Evolutionary conservation across 2,113 vertebrate species (phyloP).

Genomic region (Atherinomorus stipes): DNA sequence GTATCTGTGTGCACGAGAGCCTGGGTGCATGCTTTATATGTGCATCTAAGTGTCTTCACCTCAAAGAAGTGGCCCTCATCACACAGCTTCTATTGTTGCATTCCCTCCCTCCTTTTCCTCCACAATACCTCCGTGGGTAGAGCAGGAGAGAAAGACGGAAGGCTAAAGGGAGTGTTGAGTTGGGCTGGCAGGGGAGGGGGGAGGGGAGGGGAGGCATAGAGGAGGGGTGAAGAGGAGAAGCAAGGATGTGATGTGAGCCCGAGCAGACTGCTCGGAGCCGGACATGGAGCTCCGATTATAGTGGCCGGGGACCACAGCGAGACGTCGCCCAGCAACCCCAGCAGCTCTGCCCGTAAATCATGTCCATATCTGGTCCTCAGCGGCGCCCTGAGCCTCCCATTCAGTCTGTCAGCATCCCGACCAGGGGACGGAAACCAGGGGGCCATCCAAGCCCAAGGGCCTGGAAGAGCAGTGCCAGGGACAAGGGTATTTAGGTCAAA

Average conservation of each 20-base stretch:
- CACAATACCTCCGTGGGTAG: constrained; percentile 24
- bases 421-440: constrained; percentile 37
- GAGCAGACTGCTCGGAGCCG: constrained; percentile 80
- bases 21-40: constrained; percentile 17
- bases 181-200: constrained; percentile 23
- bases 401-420: constrained; percentile 60
- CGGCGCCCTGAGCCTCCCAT: constrained; percentile 65
- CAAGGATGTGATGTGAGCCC: constrained; percentile 61
- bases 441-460: constrained; percentile 7
- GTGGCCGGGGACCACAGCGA: constrained; percentile 75
- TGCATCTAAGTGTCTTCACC: constrained; percentile 39
- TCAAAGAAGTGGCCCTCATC: constrained; percentile 57
- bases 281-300: constrained; percentile 77
- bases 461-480: constrained; percentile 15
- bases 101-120: constrained; percentile 30
- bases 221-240: constrained; percentile 39
- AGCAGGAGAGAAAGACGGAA: constrained; percentile 20
- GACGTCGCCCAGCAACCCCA: constrained; percentile 76
- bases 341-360: constrained; percentile 77
- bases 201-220: constrained; percentile 4
- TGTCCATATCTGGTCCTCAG: constrained; percentile 62
- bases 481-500: constrained; percentile 24
- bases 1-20: constrained; percentile 26
- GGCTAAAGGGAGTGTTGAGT: constrained; percentile 30
- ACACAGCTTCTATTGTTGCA: constrained; percentile 56